Evolutionary conservation across 2,888 invertebrate genomes (phyloP).

Genomic region (Dioctria rufipes): DNA sequence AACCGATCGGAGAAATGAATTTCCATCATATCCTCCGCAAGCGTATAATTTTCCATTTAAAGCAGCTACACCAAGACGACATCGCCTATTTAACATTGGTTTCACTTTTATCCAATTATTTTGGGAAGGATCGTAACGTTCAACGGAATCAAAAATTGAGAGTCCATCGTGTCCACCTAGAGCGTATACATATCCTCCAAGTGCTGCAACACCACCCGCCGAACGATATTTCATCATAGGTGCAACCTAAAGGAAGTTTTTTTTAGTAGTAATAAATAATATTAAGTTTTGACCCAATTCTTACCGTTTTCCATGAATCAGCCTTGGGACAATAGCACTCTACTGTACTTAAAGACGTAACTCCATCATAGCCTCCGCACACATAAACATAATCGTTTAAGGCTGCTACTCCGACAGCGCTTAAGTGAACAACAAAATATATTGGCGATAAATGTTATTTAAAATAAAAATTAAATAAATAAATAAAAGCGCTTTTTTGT

Average conservation of each 20-base stretch:
- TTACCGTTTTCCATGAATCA: conserved; percentile 81
- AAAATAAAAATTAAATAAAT: no score
- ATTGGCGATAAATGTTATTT: no score
- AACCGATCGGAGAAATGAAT: conserved; percentile 84
- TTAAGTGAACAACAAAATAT: conserved; percentile 62
- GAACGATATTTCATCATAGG: conserved; percentile 74
- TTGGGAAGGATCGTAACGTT: conserved; percentile 83
- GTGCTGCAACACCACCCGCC: conserved; percentile 81
- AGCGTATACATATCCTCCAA: conserved; percentile 81
- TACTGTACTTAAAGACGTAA: conserved; percentile 85
- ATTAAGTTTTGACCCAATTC: conserved; percentile 60
- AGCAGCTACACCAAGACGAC: conserved; percentile 86
- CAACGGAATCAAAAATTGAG: conserved; percentile 89
- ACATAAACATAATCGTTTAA: conserved; percentile 86
- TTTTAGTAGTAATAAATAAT: background rate
- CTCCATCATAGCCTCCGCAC: conserved; percentile 89
- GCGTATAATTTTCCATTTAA: conserved; percentile 87
- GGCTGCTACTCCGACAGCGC: conserved; percentile 86
- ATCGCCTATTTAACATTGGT: conserved; percentile 86
- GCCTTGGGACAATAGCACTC: conserved; percentile 83
- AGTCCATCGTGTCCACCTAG: conserved; percentile 91
- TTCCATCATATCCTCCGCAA: conserved; percentile 89
- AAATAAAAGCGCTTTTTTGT: no score
- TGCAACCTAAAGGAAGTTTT: conserved; percentile 65
- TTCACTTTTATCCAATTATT: conserved; percentile 82